Percentiles rank a stretch among this genome's conserved stretches.
These are phyloP conservation scores for Spilogale gracilis DNA, from an alignment of 2,113 vertebrate genomes.

Conservation along the genomic window DNA sequence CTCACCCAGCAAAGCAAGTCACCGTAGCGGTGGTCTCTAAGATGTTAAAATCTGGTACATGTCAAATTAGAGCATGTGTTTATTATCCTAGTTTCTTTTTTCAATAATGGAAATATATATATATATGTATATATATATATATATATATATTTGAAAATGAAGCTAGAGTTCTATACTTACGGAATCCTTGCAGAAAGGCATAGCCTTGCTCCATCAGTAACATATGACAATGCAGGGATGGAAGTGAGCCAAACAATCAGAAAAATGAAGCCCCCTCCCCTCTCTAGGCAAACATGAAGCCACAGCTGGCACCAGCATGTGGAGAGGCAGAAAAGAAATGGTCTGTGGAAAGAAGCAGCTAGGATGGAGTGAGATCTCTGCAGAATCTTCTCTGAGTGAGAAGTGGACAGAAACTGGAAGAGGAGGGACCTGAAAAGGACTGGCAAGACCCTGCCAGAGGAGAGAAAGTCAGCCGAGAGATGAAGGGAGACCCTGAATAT, in stretches of 20 bases:
- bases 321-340: background rate
- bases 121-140: background rate
- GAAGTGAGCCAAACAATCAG: background rate
- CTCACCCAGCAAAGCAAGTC: background rate
- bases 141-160: background rate
- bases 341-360: background rate
- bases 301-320: background rate
- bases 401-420: background rate
- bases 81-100: slow-evolving; percentile 42
- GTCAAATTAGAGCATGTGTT: slow-evolving; percentile 45
- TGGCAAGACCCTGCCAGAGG: background rate
- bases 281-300: background rate
- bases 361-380: rapidly evolving
- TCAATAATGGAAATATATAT: background rate
- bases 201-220: background rate
- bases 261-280: background rate
- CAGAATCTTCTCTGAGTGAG: background rate
- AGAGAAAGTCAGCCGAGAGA: background rate
- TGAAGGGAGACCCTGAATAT: rapidly evolving
- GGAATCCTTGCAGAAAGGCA: background rate
- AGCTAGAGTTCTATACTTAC: background rate
- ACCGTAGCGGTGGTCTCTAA: background rate
- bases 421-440: background rate
- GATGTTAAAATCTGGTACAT: background rate
- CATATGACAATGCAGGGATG: background rate